These are phyloP conservation scores for Vanessa cardui DNA, from an alignment of 2,888 invertebrate species.

Conservation along the genomic window DNA sequence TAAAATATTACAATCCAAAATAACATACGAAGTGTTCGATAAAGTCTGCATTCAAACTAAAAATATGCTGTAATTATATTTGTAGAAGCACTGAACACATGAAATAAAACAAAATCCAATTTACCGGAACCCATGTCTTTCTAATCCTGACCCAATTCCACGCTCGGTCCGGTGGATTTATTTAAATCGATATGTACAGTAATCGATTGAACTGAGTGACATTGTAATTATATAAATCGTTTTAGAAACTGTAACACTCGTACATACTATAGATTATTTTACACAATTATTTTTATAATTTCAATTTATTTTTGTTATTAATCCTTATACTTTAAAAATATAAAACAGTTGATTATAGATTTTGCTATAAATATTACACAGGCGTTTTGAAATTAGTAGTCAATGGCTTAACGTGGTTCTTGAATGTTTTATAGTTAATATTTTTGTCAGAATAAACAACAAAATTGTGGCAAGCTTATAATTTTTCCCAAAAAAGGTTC, in stretches of 20 bases:
- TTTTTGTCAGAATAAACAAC: too few relatives aligned
- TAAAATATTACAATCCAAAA: too few relatives aligned
- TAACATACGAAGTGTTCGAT: too few relatives aligned
- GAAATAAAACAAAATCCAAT: slow-evolving; percentile 13
- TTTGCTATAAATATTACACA: slow-evolving; percentile 1
- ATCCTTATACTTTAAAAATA: neutral
- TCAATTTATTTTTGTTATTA: too few relatives aligned
- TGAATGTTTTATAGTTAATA: too few relatives aligned
- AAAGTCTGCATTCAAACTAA: neutral
- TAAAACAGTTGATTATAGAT: neutral
- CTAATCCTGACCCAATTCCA: slow-evolving; percentile 24
- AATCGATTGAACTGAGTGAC: slow-evolving; percentile 11
- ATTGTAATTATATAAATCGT: neutral
- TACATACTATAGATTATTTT: too few relatives aligned
- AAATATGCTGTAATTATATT: neutral
- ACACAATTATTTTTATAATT: too few relatives aligned
- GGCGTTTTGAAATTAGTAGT: neutral
- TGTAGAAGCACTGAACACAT: neutral
- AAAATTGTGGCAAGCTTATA: neutral
- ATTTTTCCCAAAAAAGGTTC: neutral
- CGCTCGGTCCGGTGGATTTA: slow-evolving; percentile 4
- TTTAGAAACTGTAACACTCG: too few relatives aligned
- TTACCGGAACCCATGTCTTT: slow-evolving; percentile 14
- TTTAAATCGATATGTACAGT: slow-evolving; percentile 16
- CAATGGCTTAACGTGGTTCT: too few relatives aligned